Evolutionary conservation across 1,140 invertebrate species (phyloP).

Genomic region (Alviniconcha marisindica): DNA sequence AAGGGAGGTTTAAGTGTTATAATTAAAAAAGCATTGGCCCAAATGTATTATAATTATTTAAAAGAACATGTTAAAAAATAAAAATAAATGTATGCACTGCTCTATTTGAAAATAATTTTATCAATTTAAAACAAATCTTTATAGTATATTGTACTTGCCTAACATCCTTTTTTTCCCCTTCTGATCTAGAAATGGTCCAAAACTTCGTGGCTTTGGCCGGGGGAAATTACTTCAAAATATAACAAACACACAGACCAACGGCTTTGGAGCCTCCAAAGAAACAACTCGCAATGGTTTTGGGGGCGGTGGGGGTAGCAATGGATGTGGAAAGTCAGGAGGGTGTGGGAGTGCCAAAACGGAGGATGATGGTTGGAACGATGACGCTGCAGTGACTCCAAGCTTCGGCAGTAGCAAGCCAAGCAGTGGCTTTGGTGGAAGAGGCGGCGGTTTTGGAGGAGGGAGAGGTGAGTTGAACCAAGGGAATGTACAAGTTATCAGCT

Average conservation of each 20-base stretch:
- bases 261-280: conserved; percentile 15
- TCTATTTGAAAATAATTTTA: too few relatives aligned
- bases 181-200: neutral
- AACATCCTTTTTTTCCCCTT: too few relatives aligned
- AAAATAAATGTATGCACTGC: too few relatives aligned
- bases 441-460: conserved; percentile 53
- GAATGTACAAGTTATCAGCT: too few relatives aligned
- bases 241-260: neutral
- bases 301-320: conserved; percentile 18
- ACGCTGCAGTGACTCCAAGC: neutral
- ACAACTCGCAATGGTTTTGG: conserved; percentile 35
- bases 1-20: too few relatives aligned
- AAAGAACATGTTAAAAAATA: too few relatives aligned
- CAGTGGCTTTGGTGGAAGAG: conserved; percentile 14
- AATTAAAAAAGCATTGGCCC: too few relatives aligned
- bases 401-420: too few relatives aligned
- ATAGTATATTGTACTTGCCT: too few relatives aligned
- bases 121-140: too few relatives aligned
- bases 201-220: conserved; percentile 17
- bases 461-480: conserved; percentile 26
- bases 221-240: neutral
- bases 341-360: conserved; percentile 17
- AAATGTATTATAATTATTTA: too few relatives aligned
- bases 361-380: neutral
- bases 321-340: conserved; percentile 15